These are phyloP conservation scores for Epistrophe eligans DNA, from an alignment of 2,888 invertebrate species.

Conservation along the genomic window DNA sequence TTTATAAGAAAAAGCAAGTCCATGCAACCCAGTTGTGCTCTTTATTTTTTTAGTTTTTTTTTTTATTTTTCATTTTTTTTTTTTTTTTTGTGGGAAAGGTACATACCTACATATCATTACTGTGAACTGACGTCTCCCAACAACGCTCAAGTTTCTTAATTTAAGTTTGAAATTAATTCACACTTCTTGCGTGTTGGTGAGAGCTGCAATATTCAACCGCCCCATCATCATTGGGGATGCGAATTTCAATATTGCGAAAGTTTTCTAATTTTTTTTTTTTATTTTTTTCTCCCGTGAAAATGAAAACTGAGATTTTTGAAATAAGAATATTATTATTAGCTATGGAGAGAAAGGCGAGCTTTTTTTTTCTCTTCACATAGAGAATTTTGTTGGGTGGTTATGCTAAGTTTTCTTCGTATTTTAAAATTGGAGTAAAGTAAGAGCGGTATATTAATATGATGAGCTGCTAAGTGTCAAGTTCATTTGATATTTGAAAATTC, in stretches of 20 bases:
- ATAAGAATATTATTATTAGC: conserved; percentile 44
- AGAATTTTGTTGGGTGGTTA: not conserved
- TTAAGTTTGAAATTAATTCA: conserved; percentile 76
- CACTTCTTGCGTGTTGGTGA: conserved; percentile 59
- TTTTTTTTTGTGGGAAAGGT: conserved; percentile 22
- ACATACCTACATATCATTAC: conserved; percentile 61
- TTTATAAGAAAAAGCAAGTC: not conserved
- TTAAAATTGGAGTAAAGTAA: not conserved
- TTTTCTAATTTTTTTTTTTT: conserved; percentile 34
- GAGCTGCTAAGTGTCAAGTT: conserved; percentile 20
- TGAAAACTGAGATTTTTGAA: conserved; percentile 22
- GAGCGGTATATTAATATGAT: not conserved
- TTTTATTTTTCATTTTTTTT: conserved; percentile 7
- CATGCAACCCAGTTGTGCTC: not conserved
- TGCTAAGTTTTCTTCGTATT: not conserved
- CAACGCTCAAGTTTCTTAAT: conserved; percentile 74
- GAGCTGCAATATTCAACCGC: not conserved
- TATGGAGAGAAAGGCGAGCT: not conserved
- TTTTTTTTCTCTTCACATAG: not conserved
- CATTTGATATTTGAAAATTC: conserved; percentile 14
- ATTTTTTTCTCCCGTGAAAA: conserved; percentile 10
- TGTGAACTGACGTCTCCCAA: conserved; percentile 52
- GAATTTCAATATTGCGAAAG: conserved; percentile 70
- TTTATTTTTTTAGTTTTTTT: not conserved
- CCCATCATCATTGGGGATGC: conserved; percentile 31